phyloP scores from a whole-genome alignment of 2,797 vertebrate species.

The Rhodeus uyekii region DNA sequence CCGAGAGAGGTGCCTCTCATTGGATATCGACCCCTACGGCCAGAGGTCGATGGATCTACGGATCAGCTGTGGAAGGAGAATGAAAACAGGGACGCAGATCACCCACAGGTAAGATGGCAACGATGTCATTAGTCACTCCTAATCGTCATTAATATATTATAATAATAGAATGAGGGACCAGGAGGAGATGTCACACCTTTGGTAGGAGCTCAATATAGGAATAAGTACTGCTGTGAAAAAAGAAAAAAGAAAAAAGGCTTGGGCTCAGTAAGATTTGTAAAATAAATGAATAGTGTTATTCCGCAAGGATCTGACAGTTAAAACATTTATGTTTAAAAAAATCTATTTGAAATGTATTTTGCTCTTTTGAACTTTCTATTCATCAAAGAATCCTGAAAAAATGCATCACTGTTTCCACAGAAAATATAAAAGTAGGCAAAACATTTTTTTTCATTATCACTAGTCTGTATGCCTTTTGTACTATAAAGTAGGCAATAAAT shows the following conservation, averaged over 20 bases:
- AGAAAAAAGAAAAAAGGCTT: background rate
- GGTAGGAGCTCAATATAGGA: conserved; percentile 47
- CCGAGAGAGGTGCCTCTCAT: conserved; percentile 75
- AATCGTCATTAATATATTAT: background rate
- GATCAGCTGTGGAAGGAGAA: conserved; percentile 57
- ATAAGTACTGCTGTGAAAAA: background rate
- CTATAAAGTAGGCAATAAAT: background rate
- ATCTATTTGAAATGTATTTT: background rate
- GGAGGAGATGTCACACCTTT: conserved; percentile 61
- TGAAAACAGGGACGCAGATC: conserved; percentile 52
- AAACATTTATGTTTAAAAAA: background rate
- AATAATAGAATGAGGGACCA: conserved; percentile 58
- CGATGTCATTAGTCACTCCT: background rate
- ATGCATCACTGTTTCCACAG: background rate
- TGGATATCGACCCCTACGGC: conserved; percentile 73
- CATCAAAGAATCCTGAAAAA: background rate
- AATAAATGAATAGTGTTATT: background rate
- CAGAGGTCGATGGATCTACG: conserved; percentile 57
- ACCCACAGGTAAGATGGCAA: conserved; percentile 68
- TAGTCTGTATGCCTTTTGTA: background rate
- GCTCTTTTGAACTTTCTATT: background rate
- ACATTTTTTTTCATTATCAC: background rate
- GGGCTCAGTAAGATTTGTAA: background rate
- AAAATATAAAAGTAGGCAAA: background rate
- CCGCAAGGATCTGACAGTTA: background rate